phyloP scores from a whole-genome alignment of 2,113 vertebrate genomes.

The Columba livia region DNA sequence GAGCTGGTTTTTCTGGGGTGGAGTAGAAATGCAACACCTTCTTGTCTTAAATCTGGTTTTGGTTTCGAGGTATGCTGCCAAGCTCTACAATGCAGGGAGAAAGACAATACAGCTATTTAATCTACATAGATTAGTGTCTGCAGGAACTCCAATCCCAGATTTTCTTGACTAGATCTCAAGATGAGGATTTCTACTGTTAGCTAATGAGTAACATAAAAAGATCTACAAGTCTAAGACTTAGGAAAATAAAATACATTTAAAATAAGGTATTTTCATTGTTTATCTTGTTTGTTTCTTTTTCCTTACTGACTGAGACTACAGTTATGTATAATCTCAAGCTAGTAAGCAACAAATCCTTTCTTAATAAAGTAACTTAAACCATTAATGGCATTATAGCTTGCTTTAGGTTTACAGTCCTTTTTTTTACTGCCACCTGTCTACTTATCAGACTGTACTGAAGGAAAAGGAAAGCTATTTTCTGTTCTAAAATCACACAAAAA shows the following conservation, averaged over 20 bases:
- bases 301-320: background rate
- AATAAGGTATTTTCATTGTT: background rate
- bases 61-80: background rate
- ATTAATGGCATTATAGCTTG: conserved; percentile 58
- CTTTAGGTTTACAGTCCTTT: conserved; percentile 47
- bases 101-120: conserved; percentile 2
- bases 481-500: background rate
- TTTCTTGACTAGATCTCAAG: conserved; percentile 3
- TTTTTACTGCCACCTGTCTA: conserved; percentile 58
- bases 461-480: background rate
- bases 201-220: background rate
- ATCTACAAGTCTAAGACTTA: background rate
- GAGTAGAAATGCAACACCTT: background rate
- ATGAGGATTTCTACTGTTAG: conserved; percentile 1
- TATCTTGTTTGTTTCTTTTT: background rate
- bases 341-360: conserved; percentile 50
- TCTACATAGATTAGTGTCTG: conserved; percentile 7
- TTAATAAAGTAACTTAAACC: conserved; percentile 56
- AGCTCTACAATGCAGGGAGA: background rate
- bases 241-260: background rate
- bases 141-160: background rate
- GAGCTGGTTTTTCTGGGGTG: background rate
- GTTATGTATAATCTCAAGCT: background rate
- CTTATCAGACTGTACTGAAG: background rate
- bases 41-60: background rate